phyloP scores from a whole-genome alignment of 64 coral and sea anemone species.

The Acropora tenuis region DNA sequence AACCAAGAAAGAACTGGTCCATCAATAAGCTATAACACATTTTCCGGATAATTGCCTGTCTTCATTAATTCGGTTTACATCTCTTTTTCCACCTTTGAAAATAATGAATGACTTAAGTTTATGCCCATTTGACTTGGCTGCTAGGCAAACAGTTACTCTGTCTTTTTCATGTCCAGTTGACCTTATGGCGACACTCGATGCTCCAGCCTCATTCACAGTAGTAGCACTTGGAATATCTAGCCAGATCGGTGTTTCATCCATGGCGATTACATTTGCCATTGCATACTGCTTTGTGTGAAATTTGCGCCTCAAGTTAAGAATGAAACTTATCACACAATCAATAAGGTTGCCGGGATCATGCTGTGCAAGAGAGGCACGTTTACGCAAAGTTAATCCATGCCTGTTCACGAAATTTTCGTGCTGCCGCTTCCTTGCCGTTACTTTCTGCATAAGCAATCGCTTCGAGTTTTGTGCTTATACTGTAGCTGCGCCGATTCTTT shows the following conservation, averaged over 20 bases:
- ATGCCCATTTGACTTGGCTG: constrained; percentile 11
- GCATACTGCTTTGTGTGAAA: constrained; percentile 56
- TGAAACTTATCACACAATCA: constrained; percentile 58
- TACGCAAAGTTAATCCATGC: constrained; percentile 30
- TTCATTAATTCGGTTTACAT: constrained; percentile 38
- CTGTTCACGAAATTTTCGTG: constrained; percentile 46
- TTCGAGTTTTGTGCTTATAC: constrained; percentile 66
- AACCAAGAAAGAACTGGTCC: too few relatives aligned
- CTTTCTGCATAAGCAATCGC: constrained; percentile 41
- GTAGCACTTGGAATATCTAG: constrained; percentile 38
- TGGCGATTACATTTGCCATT: constrained; percentile 53
- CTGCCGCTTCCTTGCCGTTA: constrained; percentile 52
- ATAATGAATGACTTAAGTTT: constrained; percentile 36
- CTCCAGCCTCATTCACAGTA: constrained; percentile 43
- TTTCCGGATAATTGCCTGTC: not conserved
- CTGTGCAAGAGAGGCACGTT: constrained; percentile 49
- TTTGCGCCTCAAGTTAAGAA: constrained; percentile 48
- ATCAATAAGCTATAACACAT: not conserved
- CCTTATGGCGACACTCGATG: constrained; percentile 40
- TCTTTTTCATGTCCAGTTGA: constrained; percentile 41
- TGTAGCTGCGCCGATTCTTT: constrained; percentile 62
- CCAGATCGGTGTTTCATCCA: constrained; percentile 39
- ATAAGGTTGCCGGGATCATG: constrained; percentile 49
- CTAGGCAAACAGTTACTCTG: constrained; percentile 44
- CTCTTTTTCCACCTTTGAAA: constrained; percentile 31